A percentile compares a stretch with the other conserved stretches of the same genome.
Evolutionary conservation across 2,113 vertebrate genomes (phyloP).

Genomic region (Mobula birostris): DNA sequence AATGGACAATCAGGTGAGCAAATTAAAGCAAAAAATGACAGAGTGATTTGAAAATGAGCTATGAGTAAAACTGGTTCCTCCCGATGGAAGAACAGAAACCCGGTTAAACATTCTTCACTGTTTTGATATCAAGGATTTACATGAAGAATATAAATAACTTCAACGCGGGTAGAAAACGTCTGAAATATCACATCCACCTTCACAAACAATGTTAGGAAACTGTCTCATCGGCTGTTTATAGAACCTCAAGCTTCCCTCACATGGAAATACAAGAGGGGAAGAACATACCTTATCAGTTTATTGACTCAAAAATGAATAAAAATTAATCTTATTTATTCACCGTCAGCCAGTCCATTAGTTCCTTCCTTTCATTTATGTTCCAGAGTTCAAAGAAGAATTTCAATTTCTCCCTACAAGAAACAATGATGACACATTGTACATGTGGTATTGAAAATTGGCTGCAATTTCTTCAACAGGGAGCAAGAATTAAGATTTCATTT

Average conservation of each 20-base stretch:
- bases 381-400: constrained; percentile 55
- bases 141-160: background rate
- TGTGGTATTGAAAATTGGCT: constrained; percentile 23
- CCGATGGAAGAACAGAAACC: background rate
- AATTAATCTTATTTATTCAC: constrained; percentile 27
- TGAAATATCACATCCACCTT: background rate
- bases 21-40: background rate
- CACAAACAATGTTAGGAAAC: background rate
- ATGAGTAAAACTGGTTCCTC: background rate
- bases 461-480: constrained; percentile 14
- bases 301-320: background rate
- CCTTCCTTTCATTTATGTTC: constrained; percentile 52
- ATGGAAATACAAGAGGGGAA: background rate
- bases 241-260: background rate
- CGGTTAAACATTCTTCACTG: background rate
- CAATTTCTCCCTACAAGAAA: constrained; percentile 52
- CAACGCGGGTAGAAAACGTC: background rate
- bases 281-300: background rate
- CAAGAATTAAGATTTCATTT: constrained; percentile 9
- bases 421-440: constrained; percentile 19
- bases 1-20: background rate
- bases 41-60: background rate
- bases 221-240: background rate
- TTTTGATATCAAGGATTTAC: background rate
- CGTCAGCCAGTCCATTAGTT: constrained; percentile 52